Evolutionary conservation across 1,140 invertebrate genomes (phyloP), one percentile per base, ranked within the genome.

Genomic region (Aethina tumida): DNA sequence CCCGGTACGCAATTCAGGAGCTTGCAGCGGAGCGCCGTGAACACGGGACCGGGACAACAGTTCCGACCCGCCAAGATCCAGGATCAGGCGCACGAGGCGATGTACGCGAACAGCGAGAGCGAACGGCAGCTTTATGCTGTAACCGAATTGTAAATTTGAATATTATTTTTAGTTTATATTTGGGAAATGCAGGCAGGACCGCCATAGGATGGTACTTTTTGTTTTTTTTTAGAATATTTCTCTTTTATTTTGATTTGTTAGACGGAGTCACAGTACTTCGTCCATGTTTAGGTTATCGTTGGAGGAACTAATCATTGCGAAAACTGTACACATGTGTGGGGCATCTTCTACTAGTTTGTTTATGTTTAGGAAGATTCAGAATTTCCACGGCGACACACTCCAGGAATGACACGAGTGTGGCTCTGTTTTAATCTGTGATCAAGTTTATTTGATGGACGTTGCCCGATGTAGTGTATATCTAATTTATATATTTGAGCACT

Each of bases 131-230:
- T 62, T 38, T 62, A 62, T 27, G 60, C 60, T 47, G 60, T 62
- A 28, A 62, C 60, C 17, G 60, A 62, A 39, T 46, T 62, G 46
- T 62, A 57, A 52, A 46, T 39, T 43, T 19, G 19, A 13, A 36
- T 15, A 15, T 21, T 18, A 47, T 38, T 37, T 43, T 55, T 40
- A 21, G 19, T 51, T 55, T 46, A 27, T 35, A 45, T 54, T 59
- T 57, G 58, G 59, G 56, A 59, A 56, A 54, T 62, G 59, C 59
- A 62, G 59, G 59, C 59, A 62, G 56, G 38, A 10, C 7, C 29
- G 22, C 28, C 32, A 49, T 28, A 37, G 40, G 30, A 35, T 31
- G 31, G n/a, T 33, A 28, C 41, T 38, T 19, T 37, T 26, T 41
- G 32, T 22, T 39, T 39, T 38, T 12, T 20, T 38, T 38, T 39